These are phyloP conservation scores for Drosophila nasuta DNA, from an alignment of 1,140 invertebrate species.

Conservation along the genomic window DNA sequence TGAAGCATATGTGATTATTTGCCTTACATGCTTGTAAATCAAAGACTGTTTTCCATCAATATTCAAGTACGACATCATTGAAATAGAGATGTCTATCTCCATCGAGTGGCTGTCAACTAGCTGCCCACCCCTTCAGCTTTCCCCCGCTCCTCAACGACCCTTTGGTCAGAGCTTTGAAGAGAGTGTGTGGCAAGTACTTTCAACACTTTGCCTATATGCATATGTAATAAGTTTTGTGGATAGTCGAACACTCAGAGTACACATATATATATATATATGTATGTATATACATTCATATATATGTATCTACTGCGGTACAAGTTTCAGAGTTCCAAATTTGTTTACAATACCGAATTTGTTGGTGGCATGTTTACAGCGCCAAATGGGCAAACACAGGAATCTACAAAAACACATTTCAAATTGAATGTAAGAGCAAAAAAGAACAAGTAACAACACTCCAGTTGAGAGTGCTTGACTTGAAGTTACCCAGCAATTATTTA, in stretches of 20 bases:
- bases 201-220: conserved; percentile 25
- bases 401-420: conserved; percentile 37
- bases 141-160: background rate
- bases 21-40: background rate
- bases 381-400: conserved; percentile 41
- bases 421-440: conserved; percentile 23
- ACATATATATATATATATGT: background rate
- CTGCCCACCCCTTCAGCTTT: background rate
- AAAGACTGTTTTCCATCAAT: conserved; percentile 9
- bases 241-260: background rate
- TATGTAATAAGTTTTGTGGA: conserved; percentile 6
- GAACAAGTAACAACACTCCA: background rate
- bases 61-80: conserved; percentile 8
- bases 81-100: conserved; percentile 6
- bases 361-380: conserved; percentile 48
- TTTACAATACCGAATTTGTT: conserved; percentile 48
- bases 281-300: background rate
- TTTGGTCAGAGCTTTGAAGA: background rate
- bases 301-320: background rate
- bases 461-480: background rate
- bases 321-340: conserved; percentile 33
- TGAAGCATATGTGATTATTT: background rate
- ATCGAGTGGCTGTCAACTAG: background rate
- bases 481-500: background rate
- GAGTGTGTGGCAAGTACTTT: conserved; percentile 11